Conservation (phyloP, 1,140 invertebrate genomes). For the Trinorchestia longiramus region DNA sequence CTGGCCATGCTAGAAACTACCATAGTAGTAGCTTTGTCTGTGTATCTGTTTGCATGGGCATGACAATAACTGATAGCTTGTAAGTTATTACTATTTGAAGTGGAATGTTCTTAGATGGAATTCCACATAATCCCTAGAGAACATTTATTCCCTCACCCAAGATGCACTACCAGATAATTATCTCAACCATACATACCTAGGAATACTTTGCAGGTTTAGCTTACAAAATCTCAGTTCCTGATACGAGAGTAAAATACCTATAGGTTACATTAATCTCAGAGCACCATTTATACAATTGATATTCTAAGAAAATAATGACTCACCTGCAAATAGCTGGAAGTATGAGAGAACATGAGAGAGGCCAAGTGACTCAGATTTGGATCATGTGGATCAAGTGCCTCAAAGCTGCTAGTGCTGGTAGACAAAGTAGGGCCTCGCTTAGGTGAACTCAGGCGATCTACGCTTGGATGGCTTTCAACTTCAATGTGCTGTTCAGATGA, state of each 20-base stretch:
- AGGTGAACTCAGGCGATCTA: constrained; percentile 61
- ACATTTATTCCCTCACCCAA: too few relatives aligned
- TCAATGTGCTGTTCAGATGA: neutral
- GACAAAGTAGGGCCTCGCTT: constrained; percentile 79
- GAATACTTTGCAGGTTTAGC: too few relatives aligned
- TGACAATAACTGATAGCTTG: too few relatives aligned
- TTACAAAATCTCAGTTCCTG: neutral
- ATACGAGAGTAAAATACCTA: neutral
- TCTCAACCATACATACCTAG: too few relatives aligned
- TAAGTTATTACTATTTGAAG: too few relatives aligned
- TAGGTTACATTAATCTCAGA: neutral
- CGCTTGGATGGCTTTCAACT: neutral
- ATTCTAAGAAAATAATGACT: neutral
- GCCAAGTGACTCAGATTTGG: constrained; percentile 87
- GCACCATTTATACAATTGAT: neutral
- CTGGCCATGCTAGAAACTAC: too few relatives aligned
- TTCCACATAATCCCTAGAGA: too few relatives aligned
- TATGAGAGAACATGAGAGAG: constrained; percentile 82
- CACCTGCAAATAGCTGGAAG: constrained; percentile 65
- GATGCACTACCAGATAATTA: too few relatives aligned
- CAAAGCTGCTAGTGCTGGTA: constrained; percentile 85
- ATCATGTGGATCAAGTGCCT: constrained; percentile 87
- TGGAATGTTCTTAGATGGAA: too few relatives aligned
- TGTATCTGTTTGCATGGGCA: too few relatives aligned
- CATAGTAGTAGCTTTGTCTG: too few relatives aligned